Base-by-base conservation (phyloP, 2,113 vertebrate genomes). In the Scortum barcoo region DNA sequence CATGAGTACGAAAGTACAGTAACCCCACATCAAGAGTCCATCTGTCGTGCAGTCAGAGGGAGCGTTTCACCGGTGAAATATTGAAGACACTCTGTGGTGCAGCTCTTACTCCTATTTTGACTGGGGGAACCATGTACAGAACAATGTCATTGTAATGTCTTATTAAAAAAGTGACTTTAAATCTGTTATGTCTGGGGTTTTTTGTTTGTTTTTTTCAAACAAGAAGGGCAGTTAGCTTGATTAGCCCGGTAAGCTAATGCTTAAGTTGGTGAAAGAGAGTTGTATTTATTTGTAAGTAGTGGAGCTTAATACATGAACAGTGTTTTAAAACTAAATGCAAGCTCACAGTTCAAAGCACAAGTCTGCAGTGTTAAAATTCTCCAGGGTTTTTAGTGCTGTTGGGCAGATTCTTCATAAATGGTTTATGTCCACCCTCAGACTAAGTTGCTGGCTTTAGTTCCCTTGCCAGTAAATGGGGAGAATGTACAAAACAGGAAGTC, bases 141-240 rank as follows among this genome's bases (percentile, higher is more conserved):
- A 93, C 90, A 90, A 92, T 95, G 94, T 96, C 94, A 95, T 93
- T 96, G 95, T 95, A 95, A 95, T 94, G 93, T 94, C 93, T 92
- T 95, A 96, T 96, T 95, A 95, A 96, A 96, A 93, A 95, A 94
- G 93, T 94, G 88, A 95, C 95, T 95, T 94, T 93, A 96, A 95
- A 86, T 90, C 76, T 78, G 74, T 86, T 86, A 61, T 62, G 89
- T 87, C 78, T 93, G 83, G 48, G 48, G 1, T 50, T 50, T 50
- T 88, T 61, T 85, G 85, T 79, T 85, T 84, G 83, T 70, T 88
- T 81, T 86, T 76, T n/a, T n/a, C n/a, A n/a, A n/a, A 79, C 44
- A 58, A 70, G 56, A 42, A 42, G 36, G n/a, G 14, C n/a, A 65
- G 42, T 76, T 61, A 68, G 57, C 0, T 2, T 30, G 42, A n/a